Conservation (phyloP, 2,113 vertebrate genomes). For the Gila orcuttii region DNA sequence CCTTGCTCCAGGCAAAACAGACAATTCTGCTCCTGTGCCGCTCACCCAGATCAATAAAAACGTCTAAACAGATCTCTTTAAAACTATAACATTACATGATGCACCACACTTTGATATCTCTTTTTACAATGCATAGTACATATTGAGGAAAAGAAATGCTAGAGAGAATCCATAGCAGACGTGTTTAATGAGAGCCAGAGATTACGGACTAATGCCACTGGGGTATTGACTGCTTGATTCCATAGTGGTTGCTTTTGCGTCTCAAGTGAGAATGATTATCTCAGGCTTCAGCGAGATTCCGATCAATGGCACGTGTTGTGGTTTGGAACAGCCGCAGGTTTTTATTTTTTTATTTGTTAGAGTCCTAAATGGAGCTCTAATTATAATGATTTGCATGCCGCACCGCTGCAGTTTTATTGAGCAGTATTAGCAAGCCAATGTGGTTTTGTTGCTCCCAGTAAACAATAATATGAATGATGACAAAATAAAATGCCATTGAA, state of each 20-base stretch:
- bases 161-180: constrained; percentile 58
- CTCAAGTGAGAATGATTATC: constrained; percentile 40
- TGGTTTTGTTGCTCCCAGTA: constrained; percentile 4
- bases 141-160: not conserved
- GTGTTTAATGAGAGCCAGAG: constrained; percentile 65
- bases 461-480: constrained; percentile 23
- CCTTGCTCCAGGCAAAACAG: not conserved
- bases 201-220: constrained; percentile 65
- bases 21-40: not conserved
- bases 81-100: not conserved
- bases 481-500: constrained; percentile 19
- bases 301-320: constrained; percentile 34
- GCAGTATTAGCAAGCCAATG: constrained; percentile 13
- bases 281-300: constrained; percentile 22
- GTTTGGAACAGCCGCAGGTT: not conserved
- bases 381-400: constrained; percentile 17
- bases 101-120: constrained; percentile 10
- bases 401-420: constrained; percentile 18
- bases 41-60: not conserved
- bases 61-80: not conserved
- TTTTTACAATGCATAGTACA: not conserved
- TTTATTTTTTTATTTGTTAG: constrained; percentile 5
- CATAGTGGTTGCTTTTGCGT: constrained; percentile 25
- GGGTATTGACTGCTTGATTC: constrained; percentile 42
- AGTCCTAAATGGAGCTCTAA: constrained; percentile 28